phyloP scores from a whole-genome alignment of 1,140 invertebrate genomes.

The Drosophila hydei region DNA sequence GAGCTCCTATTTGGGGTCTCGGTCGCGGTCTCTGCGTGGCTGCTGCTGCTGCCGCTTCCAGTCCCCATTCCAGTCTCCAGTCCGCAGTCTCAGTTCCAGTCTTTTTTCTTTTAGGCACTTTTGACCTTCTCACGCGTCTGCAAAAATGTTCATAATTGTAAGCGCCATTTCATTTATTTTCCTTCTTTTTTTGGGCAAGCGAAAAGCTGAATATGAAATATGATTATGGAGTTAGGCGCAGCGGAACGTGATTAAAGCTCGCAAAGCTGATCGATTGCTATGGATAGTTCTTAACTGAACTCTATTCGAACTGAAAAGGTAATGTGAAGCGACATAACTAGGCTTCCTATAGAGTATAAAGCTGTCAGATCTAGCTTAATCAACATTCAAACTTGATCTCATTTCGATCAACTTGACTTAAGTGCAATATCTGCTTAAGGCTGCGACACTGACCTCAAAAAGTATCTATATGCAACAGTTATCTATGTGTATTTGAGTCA shows the following conservation, averaged over 20 bases:
- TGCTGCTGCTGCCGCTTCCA: background rate
- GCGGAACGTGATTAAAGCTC: background rate
- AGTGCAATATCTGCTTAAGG: background rate
- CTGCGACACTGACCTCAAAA: background rate
- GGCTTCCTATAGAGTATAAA: background rate
- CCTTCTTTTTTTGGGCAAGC: background rate
- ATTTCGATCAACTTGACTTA: background rate
- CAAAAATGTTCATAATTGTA: conserved; percentile 44
- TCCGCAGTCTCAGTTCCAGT: conserved; percentile 5
- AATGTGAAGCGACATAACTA: background rate
- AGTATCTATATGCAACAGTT: background rate
- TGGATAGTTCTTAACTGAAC: background rate
- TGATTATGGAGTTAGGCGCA: conserved; percentile 18
- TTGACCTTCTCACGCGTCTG: conserved; percentile 68
- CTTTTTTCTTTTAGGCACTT: conserved; percentile 29
- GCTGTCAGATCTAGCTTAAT: background rate
- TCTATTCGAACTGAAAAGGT: background rate
- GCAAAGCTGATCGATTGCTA: background rate
- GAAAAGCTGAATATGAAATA: conserved; percentile 16
- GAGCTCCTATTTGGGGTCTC: conserved; percentile 27
- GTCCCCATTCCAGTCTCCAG: conserved; percentile 1
- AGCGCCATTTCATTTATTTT: conserved; percentile 44
- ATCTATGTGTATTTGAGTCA: background rate
- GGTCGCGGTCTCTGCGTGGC: conserved; percentile 3
- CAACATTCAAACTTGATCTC: background rate